Percentiles rank a stretch among this genome's conserved stretches.
These are phyloP conservation scores for Dermatemys mawii DNA, from an alignment of 2,113 vertebrate genomes.

Conservation along the genomic window DNA sequence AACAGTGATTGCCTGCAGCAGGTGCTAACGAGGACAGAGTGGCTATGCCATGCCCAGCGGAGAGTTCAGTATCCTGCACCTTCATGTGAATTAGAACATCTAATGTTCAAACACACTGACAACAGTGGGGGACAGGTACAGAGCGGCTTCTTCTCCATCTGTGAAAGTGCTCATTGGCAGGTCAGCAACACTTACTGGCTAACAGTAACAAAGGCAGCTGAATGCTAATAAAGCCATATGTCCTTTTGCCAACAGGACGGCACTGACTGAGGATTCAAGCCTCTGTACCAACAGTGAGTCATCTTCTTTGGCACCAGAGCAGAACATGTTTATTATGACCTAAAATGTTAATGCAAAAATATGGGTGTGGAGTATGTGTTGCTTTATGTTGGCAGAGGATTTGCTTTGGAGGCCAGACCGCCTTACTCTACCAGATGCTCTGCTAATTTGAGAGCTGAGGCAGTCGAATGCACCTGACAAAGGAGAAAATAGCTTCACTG, in stretches of 20 bases:
- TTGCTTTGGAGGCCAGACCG: background rate
- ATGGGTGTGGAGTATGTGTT: background rate
- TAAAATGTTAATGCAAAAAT: background rate
- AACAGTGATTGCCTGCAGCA: background rate
- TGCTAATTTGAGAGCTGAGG: background rate
- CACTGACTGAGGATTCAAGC: conserved; percentile 14
- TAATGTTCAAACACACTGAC: conserved; percentile 6
- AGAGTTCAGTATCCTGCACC: background rate
- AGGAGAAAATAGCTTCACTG: background rate
- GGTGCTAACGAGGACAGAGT: background rate
- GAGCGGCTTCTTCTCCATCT: background rate
- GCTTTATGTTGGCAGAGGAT: background rate
- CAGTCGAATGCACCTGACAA: background rate
- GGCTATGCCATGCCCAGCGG: background rate
- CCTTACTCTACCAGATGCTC: rapidly evolving
- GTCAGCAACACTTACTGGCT: conserved; percentile 22
- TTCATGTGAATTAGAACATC: conserved; percentile 18
- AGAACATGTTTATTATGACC: background rate
- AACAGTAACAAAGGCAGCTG: conserved; percentile 60
- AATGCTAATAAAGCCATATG: conserved; percentile 63
- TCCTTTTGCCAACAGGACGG: conserved; percentile 27
- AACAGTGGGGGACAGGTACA: conserved; percentile 25
- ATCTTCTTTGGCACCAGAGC: background rate
- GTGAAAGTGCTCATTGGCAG: conserved; percentile 51
- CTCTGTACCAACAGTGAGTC: background rate